phyloP scores from a whole-genome alignment of 2,888 invertebrate species.

The Pelosia muscerda region DNA sequence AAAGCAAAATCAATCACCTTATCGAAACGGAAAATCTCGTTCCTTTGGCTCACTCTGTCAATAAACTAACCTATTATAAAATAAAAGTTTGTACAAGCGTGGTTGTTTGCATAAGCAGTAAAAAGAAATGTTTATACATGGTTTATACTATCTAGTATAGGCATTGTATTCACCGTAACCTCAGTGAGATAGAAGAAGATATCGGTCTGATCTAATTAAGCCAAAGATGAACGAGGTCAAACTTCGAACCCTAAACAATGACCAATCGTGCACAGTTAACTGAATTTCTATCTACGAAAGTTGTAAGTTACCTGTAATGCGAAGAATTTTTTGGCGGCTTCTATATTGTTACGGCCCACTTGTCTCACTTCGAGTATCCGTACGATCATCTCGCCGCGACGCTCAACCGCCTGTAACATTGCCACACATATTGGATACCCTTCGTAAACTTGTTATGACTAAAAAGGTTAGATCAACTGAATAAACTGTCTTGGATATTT shows the following conservation, averaged over 20 bases:
- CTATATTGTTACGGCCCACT: constrained; percentile 94
- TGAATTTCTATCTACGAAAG: neutral
- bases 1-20: no score
- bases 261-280: constrained; percentile 5
- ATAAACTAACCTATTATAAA: no score
- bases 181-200: neutral
- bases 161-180: neutral
- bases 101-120: neutral
- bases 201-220: neutral
- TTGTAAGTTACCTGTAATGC: constrained; percentile 88
- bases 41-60: no score
- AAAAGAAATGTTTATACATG: neutral
- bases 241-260: neutral
- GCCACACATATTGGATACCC: constrained; percentile 30
- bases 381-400: constrained; percentile 98
- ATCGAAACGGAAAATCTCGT: no score
- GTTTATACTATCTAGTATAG: neutral
- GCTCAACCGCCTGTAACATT: constrained; percentile 91
- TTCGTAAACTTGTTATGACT: constrained; percentile 20
- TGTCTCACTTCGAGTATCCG: constrained; percentile 95
- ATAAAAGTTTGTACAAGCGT: no score
- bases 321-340: constrained; percentile 95
- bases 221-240: neutral
- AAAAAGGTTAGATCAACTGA: constrained; percentile 2
- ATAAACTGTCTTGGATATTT: constrained; percentile 4